phyloP scores from a whole-genome alignment of 2,797 vertebrate species.

The Cetoscarus ocellatus region DNA sequence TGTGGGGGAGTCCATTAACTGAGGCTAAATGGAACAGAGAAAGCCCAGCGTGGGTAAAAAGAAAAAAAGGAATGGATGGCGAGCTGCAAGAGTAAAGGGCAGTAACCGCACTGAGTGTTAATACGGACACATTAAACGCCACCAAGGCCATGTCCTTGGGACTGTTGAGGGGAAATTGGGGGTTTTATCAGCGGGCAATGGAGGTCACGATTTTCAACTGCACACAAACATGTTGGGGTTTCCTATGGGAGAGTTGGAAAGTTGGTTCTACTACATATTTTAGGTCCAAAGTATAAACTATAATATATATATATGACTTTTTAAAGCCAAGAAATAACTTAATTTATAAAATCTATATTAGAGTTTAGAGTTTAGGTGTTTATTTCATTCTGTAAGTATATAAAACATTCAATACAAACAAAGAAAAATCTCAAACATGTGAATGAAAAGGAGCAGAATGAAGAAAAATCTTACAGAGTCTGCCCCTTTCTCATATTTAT shows the following conservation, averaged over 20 bases:
- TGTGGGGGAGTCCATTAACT: conserved; percentile 75
- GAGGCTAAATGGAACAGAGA: conserved; percentile 61
- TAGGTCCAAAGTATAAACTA: too few species aligned
- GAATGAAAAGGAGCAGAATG: too few species aligned
- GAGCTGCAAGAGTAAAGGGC: conserved; percentile 43
- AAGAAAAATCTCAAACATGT: too few species aligned
- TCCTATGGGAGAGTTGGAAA: too few species aligned
- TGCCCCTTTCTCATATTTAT: too few species aligned
- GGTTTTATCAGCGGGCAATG: neutral
- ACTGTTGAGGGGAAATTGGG: neutral
- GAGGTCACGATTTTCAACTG: neutral
- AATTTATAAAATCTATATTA: too few species aligned
- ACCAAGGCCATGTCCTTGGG: conserved; percentile 23
- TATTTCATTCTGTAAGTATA: too few species aligned
- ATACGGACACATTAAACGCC: conserved; percentile 21
- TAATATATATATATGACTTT: too few species aligned
- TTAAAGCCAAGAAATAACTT: too few species aligned
- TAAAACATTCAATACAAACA: too few species aligned
- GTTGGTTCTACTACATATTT: neutral
- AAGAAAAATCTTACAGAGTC: too few species aligned
- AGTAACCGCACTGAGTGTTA: conserved; percentile 38
- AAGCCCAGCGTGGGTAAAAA: conserved; percentile 26
- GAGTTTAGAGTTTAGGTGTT: too few species aligned
- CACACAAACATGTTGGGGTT: neutral
- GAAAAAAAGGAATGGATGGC: conserved; percentile 35